A percentile compares a stretch with the other conserved stretches of the same genome.
These are phyloP conservation scores for Glaucidium brasilianum DNA, from an alignment of 2,113 vertebrate genomes.

Conservation along the genomic window DNA sequence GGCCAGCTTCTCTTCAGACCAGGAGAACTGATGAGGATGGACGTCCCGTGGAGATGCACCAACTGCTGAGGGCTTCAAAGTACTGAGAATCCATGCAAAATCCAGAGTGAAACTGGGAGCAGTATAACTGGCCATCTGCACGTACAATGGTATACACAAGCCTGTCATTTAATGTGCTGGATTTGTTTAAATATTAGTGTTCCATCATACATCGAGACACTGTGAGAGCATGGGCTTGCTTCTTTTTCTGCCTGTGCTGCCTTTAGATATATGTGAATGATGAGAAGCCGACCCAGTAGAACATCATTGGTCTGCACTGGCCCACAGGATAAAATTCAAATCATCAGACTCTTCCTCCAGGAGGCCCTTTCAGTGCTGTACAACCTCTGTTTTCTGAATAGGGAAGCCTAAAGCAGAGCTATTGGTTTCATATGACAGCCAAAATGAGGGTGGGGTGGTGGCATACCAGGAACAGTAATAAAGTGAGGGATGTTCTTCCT, in stretches of 20 bases:
- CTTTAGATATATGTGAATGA: not conserved
- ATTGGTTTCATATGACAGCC: not conserved
- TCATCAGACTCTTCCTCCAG: not conserved
- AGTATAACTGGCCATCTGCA: not conserved
- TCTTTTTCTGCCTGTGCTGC: not conserved
- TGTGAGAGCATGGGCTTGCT: not conserved
- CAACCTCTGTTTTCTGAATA: not conserved
- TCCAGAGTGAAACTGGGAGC: not conserved
- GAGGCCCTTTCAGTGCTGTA: not conserved
- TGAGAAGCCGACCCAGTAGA: not conserved
- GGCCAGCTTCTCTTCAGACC: not conserved
- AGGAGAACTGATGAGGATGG: not conserved
- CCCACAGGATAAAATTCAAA: not conserved
- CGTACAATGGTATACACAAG: not conserved
- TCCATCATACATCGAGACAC: not conserved
- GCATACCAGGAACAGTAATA: not conserved
- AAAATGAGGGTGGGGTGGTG: not conserved
- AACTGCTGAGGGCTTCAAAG: not conserved
- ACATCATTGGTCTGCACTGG: not conserved
- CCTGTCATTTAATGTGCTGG: not conserved
- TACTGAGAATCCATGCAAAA: not conserved
- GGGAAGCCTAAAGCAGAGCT: not conserved
- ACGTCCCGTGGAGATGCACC: not conserved
- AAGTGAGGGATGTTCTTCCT: not conserved
- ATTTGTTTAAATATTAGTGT: not conserved